These are phyloP conservation scores for Pterocles orientalis DNA, from an alignment of 2,113 vertebrate genomes.

Conservation along the genomic window DNA sequence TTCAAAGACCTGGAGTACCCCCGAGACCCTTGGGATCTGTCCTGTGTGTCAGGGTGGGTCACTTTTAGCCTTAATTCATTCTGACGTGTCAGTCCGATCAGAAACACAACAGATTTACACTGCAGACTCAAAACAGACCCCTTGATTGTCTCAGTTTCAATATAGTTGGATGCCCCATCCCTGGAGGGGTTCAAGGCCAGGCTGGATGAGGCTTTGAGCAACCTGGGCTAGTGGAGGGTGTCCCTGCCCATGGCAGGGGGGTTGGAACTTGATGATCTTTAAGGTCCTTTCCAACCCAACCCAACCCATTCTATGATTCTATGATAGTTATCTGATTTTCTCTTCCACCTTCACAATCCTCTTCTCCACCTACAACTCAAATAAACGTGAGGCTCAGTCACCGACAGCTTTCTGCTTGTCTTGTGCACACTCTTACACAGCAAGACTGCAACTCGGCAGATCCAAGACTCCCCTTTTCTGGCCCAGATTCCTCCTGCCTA, in stretches of 20 bases:
- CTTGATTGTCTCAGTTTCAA: constrained; percentile 1
- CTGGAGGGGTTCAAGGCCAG: too few species aligned
- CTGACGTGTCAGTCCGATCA: not conserved
- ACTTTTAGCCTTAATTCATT: not conserved
- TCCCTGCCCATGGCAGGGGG: too few species aligned
- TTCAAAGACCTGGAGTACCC: not conserved
- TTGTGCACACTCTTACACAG: fast-evolving
- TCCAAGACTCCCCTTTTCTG: not conserved
- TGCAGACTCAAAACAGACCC: not conserved
- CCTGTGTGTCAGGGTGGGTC: not conserved
- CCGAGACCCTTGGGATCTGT: not conserved
- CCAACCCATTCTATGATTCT: too few species aligned
- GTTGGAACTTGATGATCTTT: too few species aligned
- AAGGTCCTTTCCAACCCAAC: too few species aligned
- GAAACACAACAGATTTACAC: not conserved
- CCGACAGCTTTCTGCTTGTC: not conserved
- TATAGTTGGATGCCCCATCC: too few species aligned
- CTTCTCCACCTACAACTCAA: constrained; percentile 39
- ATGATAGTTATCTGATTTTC: constrained; percentile 32
- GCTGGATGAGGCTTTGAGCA: too few species aligned
- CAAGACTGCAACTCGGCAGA: not conserved
- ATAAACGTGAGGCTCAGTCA: not conserved
- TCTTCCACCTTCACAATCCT: constrained; percentile 45
- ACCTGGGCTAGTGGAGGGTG: too few species aligned
- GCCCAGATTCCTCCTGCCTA: not conserved